Percentiles rank a stretch among this genome's conserved stretches.
Conservation (phyloP, 2,888 invertebrate genomes). For the Neoaliturus tenellus region DNA sequence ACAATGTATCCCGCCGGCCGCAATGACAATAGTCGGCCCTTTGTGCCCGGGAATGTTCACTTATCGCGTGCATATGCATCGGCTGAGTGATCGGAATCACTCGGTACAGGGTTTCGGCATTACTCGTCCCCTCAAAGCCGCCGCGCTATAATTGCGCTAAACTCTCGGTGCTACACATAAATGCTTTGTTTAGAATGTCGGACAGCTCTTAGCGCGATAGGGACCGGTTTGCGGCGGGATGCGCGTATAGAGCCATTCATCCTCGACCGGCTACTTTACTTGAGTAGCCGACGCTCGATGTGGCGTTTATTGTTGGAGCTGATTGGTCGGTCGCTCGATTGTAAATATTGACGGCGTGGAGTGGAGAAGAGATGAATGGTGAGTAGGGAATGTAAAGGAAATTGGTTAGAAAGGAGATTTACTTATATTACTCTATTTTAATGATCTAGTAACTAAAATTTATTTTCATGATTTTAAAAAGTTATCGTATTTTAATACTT, state of each 20-base stretch:
- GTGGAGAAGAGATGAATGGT: too few species aligned
- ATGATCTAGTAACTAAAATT: too few species aligned
- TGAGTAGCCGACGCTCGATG: background rate
- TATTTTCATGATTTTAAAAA: too few species aligned
- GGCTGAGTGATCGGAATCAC: conserved; percentile 17
- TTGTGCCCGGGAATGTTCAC: conserved; percentile 7
- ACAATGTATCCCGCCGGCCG: background rate
- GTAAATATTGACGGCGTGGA: too few species aligned
- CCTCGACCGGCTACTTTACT: background rate
- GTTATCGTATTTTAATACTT: too few species aligned
- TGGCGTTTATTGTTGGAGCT: background rate
- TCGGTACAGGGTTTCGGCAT: conserved; percentile 48
- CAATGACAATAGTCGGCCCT: conserved; percentile 41
- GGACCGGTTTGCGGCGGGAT: conserved; percentile 7
- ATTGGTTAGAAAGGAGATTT: too few species aligned
- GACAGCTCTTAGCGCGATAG: conserved; percentile 49
- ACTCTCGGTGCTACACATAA: conserved; percentile 51
- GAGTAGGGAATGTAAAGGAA: too few species aligned
- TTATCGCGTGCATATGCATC: conserved; percentile 20
- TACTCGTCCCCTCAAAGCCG: conserved; percentile 28
- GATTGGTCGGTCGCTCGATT: background rate
- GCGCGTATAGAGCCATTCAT: conserved; percentile 36
- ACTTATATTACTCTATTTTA: too few species aligned
- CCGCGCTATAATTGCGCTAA: conserved; percentile 39
- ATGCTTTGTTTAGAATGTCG: conserved; percentile 43